phyloP scores from a whole-genome alignment of 1,140 invertebrate species.

The Magallana gigas region DNA sequence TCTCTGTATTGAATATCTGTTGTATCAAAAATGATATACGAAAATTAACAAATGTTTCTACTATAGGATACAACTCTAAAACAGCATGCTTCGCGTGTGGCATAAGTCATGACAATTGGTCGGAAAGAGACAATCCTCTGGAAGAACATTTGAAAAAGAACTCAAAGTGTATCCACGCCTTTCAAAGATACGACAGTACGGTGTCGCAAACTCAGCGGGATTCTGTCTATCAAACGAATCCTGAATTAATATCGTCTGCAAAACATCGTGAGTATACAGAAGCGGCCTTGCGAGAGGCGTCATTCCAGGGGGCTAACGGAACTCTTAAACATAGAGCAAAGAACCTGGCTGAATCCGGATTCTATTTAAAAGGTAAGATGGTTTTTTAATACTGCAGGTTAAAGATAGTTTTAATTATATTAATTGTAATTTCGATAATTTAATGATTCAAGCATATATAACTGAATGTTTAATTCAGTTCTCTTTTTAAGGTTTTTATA shows the following conservation, averaged over 20 bases:
- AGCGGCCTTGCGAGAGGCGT: neutral
- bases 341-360: neutral
- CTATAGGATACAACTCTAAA: neutral
- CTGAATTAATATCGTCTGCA: neutral
- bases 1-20: too few relatives aligned
- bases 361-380: neutral
- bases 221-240: too few relatives aligned
- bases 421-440: too few relatives aligned
- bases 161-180: neutral
- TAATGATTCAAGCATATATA: too few relatives aligned
- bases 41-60: neutral
- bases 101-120: neutral
- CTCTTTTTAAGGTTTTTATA: too few relatives aligned
- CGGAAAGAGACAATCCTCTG: neutral
- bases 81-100: neutral
- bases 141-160: constrained; percentile 6
- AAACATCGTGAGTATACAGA: neutral
- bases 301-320: neutral
- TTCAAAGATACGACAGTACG: neutral
- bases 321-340: neutral
- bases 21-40: too few relatives aligned
- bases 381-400: too few relatives aligned
- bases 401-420: too few relatives aligned
- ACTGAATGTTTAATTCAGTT: too few relatives aligned
- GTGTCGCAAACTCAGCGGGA: too few relatives aligned